A percentile compares a stretch with the other conserved stretches of the same genome.
Conservation (phyloP, 2,113 vertebrate genomes). For the Heterotis niloticus region DNA sequence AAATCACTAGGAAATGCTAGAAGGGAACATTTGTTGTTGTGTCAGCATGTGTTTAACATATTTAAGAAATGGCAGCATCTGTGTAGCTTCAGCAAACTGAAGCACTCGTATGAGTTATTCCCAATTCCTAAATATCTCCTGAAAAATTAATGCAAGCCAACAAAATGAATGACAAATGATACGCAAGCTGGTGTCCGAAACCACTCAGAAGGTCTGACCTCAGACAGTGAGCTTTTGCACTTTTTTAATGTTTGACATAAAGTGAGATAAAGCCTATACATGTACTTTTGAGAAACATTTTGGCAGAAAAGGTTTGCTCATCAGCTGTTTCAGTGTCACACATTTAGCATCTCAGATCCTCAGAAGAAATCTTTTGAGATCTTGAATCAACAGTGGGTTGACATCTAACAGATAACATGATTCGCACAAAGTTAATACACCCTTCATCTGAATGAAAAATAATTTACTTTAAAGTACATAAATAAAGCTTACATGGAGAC, state of each 20-base stretch:
- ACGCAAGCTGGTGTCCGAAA: neutral
- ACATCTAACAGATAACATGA: neutral
- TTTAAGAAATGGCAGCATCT: too few relatives aligned
- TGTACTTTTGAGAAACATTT: neutral
- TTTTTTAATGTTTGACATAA: neutral
- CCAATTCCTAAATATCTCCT: too few relatives aligned
- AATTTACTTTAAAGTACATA: constrained; percentile 38
- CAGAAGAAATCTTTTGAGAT: neutral
- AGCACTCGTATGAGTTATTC: too few relatives aligned
- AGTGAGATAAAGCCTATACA: neutral
- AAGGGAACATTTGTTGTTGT: too few relatives aligned
- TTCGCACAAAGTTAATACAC: neutral
- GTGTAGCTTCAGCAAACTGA: too few relatives aligned
- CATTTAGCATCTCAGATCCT: neutral
- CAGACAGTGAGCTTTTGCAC: neutral
- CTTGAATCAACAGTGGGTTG: neutral
- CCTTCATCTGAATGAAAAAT: constrained; percentile 21
- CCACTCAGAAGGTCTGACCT: neutral
- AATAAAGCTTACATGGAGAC: constrained; percentile 33
- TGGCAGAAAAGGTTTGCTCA: constrained; percentile 3
- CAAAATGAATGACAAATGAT: too few relatives aligned
- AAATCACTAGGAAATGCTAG: too few relatives aligned
- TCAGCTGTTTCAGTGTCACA: neutral
- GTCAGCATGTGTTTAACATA: too few relatives aligned
- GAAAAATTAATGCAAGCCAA: too few relatives aligned